Base-by-base conservation (phyloP, 2,888 invertebrate species). In the Dynastes tityus region DNA sequence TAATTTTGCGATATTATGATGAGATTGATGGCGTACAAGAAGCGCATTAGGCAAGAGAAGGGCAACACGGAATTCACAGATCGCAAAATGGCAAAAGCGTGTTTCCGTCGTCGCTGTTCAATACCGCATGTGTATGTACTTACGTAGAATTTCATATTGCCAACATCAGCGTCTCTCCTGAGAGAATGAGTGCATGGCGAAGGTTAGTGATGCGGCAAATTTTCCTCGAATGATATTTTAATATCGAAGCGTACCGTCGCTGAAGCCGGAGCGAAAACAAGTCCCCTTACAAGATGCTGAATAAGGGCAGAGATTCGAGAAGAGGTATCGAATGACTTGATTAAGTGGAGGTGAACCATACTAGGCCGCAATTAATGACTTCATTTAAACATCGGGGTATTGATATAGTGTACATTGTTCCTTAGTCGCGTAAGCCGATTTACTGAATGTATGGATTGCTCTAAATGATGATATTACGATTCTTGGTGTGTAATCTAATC, bases 271-370 rank as follows among this genome's bases (percentile, higher is more conserved):
- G n/a, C 55, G 6, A 55, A 6, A 55, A 55, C 55, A 22, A 55
- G 55, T 55, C 22, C 22, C 55, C 22, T 16, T 22, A 22, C 55
- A 55, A 55, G 55, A 55, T 55, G 22, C 22, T 55, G 55, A 55
- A 22, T 27, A 55, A 55, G 55, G 22, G 22, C 22, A 55, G 55
- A 22, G 16, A 55, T 16, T 22, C 22, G 55, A 32, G 32, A 22
- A 58, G 55, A 22, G n/a, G 55, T 58, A 58, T 58, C 55, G 55
- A 58, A 58, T 58, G 55, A 9, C 55, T 58, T 58, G 55, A 58
- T 58, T 55, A 55, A 55, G 22, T 55, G 22, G 55, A 55, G 55
- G 55, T 55, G 22, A 55, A 55, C 55, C 55, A 22, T 22, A 22
- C 55, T 55, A 55, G 3, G 55, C 22, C n/a, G 55, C 9, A 55